Evolutionary conservation across 2,113 vertebrate species (phyloP).

Genomic region (Oncorhynchus masou): DNA sequence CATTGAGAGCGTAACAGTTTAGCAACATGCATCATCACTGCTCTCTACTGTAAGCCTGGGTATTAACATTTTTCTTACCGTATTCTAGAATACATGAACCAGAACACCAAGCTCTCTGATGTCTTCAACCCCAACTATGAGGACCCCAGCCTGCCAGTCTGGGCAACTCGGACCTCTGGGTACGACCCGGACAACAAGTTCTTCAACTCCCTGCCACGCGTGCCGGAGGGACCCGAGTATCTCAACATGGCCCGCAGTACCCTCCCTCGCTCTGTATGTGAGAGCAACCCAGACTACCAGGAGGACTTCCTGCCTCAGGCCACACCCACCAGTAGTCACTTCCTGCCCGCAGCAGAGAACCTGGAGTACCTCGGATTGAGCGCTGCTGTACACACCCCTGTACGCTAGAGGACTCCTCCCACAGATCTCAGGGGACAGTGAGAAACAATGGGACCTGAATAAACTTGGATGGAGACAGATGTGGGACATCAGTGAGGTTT

Average conservation of each 20-base stretch:
- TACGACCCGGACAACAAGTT: constrained; percentile 59
- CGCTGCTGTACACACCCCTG: constrained; percentile 46
- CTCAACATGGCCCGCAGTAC: constrained; percentile 75
- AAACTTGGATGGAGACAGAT: constrained; percentile 4
- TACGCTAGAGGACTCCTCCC: constrained; percentile 32
- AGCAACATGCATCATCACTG: too few species aligned
- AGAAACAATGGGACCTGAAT: neutral
- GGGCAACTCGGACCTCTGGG: constrained; percentile 39
- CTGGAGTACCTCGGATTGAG: constrained; percentile 81
- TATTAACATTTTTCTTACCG: neutral
- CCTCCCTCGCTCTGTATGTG: constrained; percentile 39
- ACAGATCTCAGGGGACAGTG: constrained; percentile 9
- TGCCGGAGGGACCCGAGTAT: constrained; percentile 80
- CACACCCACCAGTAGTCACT: constrained; percentile 58
- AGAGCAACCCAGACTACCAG: constrained; percentile 87
- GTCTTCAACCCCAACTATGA: constrained; percentile 85
- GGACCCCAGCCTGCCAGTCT: constrained; percentile 52
- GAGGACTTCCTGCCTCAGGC: constrained; percentile 78
- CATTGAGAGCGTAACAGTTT: neutral
- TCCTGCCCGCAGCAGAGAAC: constrained; percentile 80
- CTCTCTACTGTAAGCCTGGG: neutral
- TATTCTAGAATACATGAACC: constrained; percentile 87
- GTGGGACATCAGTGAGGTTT: neutral
- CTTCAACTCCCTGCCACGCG: constrained; percentile 65
- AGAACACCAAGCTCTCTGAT: constrained; percentile 67